Percentiles rank a stretch among this genome's conserved stretches.
Evolutionary conservation across 2,113 vertebrate genomes (phyloP).

Genomic region (Platichthys stellatus): DNA sequence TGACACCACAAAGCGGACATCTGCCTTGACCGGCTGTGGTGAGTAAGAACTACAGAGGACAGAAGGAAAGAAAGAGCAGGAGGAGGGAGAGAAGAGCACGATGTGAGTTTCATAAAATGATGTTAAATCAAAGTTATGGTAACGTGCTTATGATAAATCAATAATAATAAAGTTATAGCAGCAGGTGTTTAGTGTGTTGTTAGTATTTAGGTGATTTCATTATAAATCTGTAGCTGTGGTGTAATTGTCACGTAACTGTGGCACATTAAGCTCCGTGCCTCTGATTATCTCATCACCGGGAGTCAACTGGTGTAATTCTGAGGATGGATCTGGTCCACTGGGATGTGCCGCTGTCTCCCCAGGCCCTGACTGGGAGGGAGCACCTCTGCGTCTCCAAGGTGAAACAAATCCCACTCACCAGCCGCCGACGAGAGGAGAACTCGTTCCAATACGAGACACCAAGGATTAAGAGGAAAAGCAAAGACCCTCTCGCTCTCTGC

Average conservation of each 20-base stretch:
- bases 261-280: constrained; percentile 8
- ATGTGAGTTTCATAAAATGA: neutral
- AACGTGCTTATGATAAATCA: neutral
- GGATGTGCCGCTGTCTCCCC: constrained; percentile 50
- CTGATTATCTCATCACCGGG: constrained; percentile 54
- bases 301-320: constrained; percentile 37
- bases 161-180: neutral
- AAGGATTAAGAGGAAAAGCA: neutral
- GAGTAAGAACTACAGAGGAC: neutral
- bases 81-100: neutral
- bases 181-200: neutral
- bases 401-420: constrained; percentile 66
- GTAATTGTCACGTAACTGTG: constrained; percentile 1
- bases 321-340: constrained; percentile 53
- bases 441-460: neutral
- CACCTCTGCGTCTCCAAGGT: constrained; percentile 70
- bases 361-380: constrained; percentile 51
- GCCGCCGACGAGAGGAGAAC: neutral
- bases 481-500: no score
- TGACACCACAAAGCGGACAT: no score
- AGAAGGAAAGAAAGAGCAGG: neutral
- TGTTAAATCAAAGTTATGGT: neutral
- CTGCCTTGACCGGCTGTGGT: no score
- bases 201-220: neutral
- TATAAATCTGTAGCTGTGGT: neutral